Conservation (phyloP, 2,797 vertebrate genomes). For the Euphonia xanthogaster region DNA sequence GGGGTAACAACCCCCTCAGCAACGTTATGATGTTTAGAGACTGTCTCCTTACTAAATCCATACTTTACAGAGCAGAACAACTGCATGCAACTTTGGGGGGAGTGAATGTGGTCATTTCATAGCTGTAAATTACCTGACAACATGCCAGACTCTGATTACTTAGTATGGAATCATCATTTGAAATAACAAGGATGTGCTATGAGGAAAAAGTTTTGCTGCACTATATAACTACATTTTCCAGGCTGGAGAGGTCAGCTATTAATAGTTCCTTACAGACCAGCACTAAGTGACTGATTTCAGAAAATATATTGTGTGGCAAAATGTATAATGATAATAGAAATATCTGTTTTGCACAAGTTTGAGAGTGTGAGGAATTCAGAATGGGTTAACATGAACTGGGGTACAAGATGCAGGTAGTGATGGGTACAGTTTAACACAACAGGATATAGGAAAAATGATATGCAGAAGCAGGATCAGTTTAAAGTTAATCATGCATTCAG, state of each 20-base stretch:
- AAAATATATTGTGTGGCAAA: not conserved
- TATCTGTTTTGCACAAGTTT: not conserved
- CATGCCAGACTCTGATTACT: not conserved
- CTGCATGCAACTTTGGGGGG: not conserved
- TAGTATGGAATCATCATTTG: not conserved
- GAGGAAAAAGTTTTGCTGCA: not conserved
- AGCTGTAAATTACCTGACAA: not conserved
- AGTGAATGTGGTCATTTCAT: not conserved
- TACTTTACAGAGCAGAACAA: not conserved
- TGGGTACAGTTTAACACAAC: not conserved
- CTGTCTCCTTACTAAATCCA: not conserved
- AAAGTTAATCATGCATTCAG: conserved; percentile 31
- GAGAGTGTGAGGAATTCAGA: not conserved
- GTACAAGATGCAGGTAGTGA: not conserved
- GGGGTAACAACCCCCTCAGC: conserved; percentile 45
- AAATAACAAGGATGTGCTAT: not conserved
- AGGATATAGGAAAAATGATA: not conserved
- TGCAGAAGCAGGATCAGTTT: not conserved
- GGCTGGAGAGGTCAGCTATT: not conserved
- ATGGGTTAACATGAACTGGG: not conserved
- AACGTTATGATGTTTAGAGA: conserved; percentile 25
- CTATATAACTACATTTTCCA: not conserved
- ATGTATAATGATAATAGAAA: not conserved
- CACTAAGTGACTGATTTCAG: not conserved
- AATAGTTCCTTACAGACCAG: not conserved